Evolutionary conservation across 2,113 vertebrate species (phyloP), one percentile per base, ranked within the genome.

Genomic region (Oncorhynchus kisutch): DNA sequence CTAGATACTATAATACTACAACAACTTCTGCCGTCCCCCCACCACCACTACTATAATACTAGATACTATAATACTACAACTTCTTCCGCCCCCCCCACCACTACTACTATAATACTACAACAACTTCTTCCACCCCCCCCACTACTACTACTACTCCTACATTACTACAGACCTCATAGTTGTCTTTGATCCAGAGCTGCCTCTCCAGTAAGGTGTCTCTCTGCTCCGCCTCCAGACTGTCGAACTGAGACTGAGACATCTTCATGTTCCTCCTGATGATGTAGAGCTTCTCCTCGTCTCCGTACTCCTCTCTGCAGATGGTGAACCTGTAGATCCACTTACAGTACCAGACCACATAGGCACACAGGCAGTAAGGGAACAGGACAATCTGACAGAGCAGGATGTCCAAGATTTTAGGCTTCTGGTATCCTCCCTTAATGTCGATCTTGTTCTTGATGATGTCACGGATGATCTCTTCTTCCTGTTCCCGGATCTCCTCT

Each of bases 401-500:
- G 79, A 99, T 97, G 89, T 99, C 97, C 0, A 91, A 93, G 71
- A 99, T 84, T 76, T 95, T 95, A 67, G 98, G 98, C 73, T 99
- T 98, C 91, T 99, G 96, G 88, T 98, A 99, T 80, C 97, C 96
- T 0, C 98, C 98, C 83, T 99, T 97, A 83, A 99, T 99, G 88
- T 99, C 98, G 70, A 99, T 98, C 93, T 98, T 99, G 82, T 93
- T 99, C 88, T 97, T 99, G 85, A 99, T 99, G 81, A 99, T 98
- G 87, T 97, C 94, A 9, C 96, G 95, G 86, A 99, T 98, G 70
- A 98, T 95, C 88, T 95, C 96, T 88, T 99, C 98, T 71, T 99
- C 97, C 78, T 99, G 96, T 31, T 98, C 96, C 13, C 96, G 95
- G 22, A 97, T 94, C 94, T 99, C 97, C 81, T 99, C 97, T 81